Percentiles rank a stretch among this genome's conserved stretches.
phyloP scores from a whole-genome alignment of 2,113 vertebrate genomes.

The Dasypus novemcinctus region DNA sequence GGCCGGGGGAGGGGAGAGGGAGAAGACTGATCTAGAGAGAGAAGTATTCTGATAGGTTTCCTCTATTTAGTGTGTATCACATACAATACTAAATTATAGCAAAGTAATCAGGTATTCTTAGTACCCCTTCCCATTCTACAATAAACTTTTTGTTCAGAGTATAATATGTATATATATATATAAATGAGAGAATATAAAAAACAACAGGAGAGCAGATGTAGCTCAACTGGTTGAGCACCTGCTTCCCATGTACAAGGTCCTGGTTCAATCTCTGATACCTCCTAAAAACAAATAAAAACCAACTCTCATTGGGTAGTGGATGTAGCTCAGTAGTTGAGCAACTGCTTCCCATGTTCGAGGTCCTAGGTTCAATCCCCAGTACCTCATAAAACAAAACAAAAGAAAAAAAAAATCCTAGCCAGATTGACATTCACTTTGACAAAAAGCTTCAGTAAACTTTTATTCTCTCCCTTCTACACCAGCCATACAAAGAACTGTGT shows the following conservation, averaged over 20 bases:
- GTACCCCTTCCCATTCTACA: not conserved
- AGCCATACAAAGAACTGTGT: not conserved
- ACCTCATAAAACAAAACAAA: too few species aligned
- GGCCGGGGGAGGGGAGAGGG: too few species aligned
- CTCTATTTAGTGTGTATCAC: not conserved
- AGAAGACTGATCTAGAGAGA: not conserved
- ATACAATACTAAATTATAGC: not conserved
- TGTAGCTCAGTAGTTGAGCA: too few species aligned
- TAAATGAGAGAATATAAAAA: constrained; percentile 29
- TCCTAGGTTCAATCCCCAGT: too few species aligned
- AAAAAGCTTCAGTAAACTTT: constrained; percentile 6
- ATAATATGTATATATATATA: not conserved
- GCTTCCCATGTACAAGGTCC: too few species aligned
- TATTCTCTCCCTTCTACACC: not conserved
- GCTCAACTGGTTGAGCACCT: too few species aligned
- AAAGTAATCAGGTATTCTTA: not conserved
- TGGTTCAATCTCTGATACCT: too few species aligned
- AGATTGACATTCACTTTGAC: constrained; percentile 3
- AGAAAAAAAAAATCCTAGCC: not conserved
- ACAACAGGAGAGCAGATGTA: too few species aligned
- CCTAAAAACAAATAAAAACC: too few species aligned
- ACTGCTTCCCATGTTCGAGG: too few species aligned
- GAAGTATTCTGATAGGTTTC: not conserved
- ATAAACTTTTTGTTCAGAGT: not conserved
- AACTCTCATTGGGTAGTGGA: too few species aligned